A percentile compares a stretch with the other conserved stretches of the same genome.
phyloP scores from a whole-genome alignment of 2,797 vertebrate species.

The Enteromius viviparus region DNA sequence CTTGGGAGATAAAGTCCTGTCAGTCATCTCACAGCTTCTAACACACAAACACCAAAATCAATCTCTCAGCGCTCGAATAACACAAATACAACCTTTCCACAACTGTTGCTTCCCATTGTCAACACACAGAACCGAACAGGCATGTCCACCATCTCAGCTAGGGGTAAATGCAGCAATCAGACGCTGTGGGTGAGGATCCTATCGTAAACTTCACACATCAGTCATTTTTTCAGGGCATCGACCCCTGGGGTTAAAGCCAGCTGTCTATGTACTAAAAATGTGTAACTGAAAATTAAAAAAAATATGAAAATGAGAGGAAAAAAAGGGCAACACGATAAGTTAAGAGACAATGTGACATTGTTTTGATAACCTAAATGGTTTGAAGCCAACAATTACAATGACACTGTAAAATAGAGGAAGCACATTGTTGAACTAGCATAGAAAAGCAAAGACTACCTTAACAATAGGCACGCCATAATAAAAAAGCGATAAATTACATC shows the following conservation, averaged over 20 bases:
- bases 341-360: background rate
- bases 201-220: background rate
- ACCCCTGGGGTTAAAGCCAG: slow-evolving; percentile 9
- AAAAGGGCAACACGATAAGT: background rate
- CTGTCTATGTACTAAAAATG: slow-evolving; percentile 1
- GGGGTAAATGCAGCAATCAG: slow-evolving; percentile 31
- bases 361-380: slow-evolving; percentile 1
- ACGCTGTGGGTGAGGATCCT: slow-evolving; percentile 11
- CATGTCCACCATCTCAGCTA: slow-evolving; percentile 25
- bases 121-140: slow-evolving; percentile 28
- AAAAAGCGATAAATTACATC: background rate
- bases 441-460: slow-evolving; percentile 6
- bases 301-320: background rate
- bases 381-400: background rate
- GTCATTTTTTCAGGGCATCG: slow-evolving; percentile 10
- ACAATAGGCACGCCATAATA: background rate
- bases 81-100: slow-evolving; percentile 62
- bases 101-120: slow-evolving; percentile 61
- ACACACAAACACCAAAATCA: slow-evolving; percentile 49
- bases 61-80: slow-evolving; percentile 37
- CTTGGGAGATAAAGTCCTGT: slow-evolving; percentile 54
- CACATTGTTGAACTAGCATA: background rate
- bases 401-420: slow-evolving; percentile 10
- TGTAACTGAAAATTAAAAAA: background rate
- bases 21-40: slow-evolving; percentile 48